These are phyloP conservation scores for Euschistus heros DNA, from an alignment of 1,140 invertebrate genomes.

Conservation along the genomic window DNA sequence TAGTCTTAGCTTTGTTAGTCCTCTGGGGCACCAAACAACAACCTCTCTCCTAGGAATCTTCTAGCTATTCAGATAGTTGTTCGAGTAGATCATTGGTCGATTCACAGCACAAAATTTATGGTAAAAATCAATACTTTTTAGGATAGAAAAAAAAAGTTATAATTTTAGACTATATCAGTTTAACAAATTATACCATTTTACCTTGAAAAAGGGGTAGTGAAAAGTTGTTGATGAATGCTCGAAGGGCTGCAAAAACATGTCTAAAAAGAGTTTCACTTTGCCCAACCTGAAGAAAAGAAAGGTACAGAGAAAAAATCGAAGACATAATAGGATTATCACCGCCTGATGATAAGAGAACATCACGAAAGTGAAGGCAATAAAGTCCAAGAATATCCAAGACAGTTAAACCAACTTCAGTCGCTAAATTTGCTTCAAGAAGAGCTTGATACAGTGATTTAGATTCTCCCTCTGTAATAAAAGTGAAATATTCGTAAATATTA, in stretches of 20 bases:
- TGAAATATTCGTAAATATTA: too few species aligned
- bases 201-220: constrained; percentile 70
- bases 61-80: too few species aligned
- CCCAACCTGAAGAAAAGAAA: constrained; percentile 75
- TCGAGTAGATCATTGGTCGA: too few species aligned
- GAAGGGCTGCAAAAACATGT: constrained; percentile 80
- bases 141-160: too few species aligned
- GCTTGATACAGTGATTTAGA: constrained; percentile 49
- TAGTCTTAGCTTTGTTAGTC: too few species aligned
- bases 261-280: constrained; percentile 83
- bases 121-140: too few species aligned
- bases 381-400: constrained; percentile 75
- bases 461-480: constrained; percentile 43
- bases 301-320: constrained; percentile 68
- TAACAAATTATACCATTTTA: constrained; percentile 34
- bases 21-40: too few species aligned
- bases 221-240: constrained; percentile 86
- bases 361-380: constrained; percentile 71
- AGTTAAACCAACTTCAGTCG: constrained; percentile 80
- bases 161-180: too few species aligned
- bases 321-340: constrained; percentile 66
- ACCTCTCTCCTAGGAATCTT: too few species aligned
- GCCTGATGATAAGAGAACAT: constrained; percentile 49
- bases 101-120: too few species aligned
- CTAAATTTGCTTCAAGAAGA: constrained; percentile 73